phyloP scores from a whole-genome alignment of 2,888 invertebrate species.

The Amorpha juglandis region DNA sequence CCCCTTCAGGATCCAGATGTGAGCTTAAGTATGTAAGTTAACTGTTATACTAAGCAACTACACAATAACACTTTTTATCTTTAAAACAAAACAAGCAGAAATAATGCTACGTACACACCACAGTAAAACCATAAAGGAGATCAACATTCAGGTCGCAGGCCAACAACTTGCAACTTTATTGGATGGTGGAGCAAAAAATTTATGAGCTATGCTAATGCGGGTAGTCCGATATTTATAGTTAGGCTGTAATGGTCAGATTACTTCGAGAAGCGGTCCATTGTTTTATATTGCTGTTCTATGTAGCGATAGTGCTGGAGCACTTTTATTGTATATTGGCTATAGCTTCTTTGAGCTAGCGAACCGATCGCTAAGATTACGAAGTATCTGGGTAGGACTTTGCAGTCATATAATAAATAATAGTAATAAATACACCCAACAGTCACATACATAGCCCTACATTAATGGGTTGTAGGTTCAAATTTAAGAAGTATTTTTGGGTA shows the following conservation, averaged over 20 bases:
- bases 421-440: no score
- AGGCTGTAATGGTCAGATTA: constrained; percentile 15
- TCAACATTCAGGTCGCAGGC: constrained; percentile 5
- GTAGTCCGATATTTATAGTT: constrained; percentile 16
- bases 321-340: no score
- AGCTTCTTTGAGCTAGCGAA: no score
- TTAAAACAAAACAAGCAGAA: background rate
- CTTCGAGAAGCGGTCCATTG: constrained; percentile 4
- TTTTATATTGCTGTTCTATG: constrained; percentile 4
- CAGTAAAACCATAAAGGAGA: background rate
- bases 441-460: no score
- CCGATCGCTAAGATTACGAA: no score
- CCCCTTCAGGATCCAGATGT: no score
- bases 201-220: constrained; percentile 27
- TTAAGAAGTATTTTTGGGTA: no score
- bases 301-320: background rate
- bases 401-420: no score
- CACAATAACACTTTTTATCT: background rate
- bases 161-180: constrained; percentile 24
- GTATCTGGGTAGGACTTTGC: no score
- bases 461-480: no score
- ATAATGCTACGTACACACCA: background rate
- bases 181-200: constrained; percentile 28
- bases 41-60: background rate
- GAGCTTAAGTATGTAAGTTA: no score